Evolutionary conservation across 2,113 vertebrate genomes (phyloP), one percentile per base, ranked within the genome.

Genomic region (Ellobius talpinus): DNA sequence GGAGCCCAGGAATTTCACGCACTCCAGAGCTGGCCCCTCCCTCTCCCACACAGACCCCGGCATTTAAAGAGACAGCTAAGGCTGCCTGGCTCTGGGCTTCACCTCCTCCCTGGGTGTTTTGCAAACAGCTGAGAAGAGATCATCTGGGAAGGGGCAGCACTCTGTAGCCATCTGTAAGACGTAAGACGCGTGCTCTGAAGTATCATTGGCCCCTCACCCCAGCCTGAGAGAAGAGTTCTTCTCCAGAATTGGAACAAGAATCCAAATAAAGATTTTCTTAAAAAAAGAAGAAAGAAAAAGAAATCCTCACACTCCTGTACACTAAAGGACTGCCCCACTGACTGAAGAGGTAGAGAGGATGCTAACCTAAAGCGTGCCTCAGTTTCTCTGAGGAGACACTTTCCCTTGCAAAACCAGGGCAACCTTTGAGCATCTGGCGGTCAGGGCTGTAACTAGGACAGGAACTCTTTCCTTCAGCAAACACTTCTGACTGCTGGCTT

Each of bases 51-150:
- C 97, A 98, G 98, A 98, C 98, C 98, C 98, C 98, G 26, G 98
- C 98, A 98, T 98, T 99, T 99, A 99, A 99, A 99, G 98, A 98
- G 98, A 98, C 98, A 98, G 98, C 97, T 31, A 96, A 36, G 97
- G 95, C 97, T 95, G 96, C 87, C 95, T 52, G 87, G 88, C 76
- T 96, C 96, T 26, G 65, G 87, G 96, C 91, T 95, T 95, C 96
- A 17, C 95, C 87, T 91, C 92, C 90, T 97, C 95, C 79, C 97
- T 3, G 94, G 52, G 94, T 96, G 95, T 90, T 98, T 93, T 89
- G 93, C 97, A 96, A 97, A 98, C 96, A 97, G 96, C 97, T 96
- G 98, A 92, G 89, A 90, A 95, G 96, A 95, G 73, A 93, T 7
- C 74, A 91, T 95, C 86, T 5, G 76, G 84, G 19, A 92, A 94